These are phyloP conservation scores for Synanthedon myopaeformis DNA, from an alignment of 2,888 invertebrate genomes.

Conservation along the genomic window DNA sequence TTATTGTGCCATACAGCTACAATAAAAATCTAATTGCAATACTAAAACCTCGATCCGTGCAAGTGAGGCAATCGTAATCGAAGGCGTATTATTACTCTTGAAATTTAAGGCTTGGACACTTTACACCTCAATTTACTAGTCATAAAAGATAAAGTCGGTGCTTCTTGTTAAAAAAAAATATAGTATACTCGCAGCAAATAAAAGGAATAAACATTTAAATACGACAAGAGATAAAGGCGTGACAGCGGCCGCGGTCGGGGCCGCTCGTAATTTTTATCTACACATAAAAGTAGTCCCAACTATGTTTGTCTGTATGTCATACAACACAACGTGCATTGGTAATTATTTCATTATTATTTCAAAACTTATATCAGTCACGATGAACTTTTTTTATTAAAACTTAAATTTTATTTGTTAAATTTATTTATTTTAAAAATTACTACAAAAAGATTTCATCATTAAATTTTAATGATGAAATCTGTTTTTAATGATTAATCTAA, in stretches of 20 bases:
- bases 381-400: no score
- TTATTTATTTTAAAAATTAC: no score
- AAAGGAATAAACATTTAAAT: slow-evolving; percentile 35
- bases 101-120: slow-evolving; percentile 10
- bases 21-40: neutral
- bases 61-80: neutral
- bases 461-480: no score
- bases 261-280: slow-evolving; percentile 25
- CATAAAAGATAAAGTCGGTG: slow-evolving; percentile 34
- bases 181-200: slow-evolving; percentile 22
- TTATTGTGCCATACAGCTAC: neutral
- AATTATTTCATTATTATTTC: no score
- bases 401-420: no score
- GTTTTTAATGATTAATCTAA: no score
- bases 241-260: slow-evolving; percentile 20
- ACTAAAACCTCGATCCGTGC: neutral
- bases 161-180: slow-evolving; percentile 25
- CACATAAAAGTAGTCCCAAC: slow-evolving; percentile 21
- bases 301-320: neutral
- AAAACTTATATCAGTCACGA: no score
- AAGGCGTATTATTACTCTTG: neutral
- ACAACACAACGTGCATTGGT: no score
- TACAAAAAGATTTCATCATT: no score
- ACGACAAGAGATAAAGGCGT: slow-evolving; percentile 32
- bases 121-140: slow-evolving; percentile 40